Base-by-base conservation (phyloP, 2,113 vertebrate genomes). In the Cheirogaleus medius region DNA sequence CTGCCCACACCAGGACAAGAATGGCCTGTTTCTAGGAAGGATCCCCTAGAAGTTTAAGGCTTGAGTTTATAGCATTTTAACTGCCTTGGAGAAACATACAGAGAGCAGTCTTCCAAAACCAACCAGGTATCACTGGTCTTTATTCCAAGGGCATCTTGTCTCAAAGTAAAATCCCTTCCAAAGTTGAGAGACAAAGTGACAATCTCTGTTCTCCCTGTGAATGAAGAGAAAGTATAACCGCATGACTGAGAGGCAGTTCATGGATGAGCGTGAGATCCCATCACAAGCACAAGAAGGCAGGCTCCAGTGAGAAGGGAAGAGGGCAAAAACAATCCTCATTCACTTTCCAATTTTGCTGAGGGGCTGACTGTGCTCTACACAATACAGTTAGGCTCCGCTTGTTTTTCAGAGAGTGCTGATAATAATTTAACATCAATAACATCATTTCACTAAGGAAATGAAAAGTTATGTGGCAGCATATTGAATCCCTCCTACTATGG, bases 161-260 rank as follows among this genome's bases (percentile, higher is more conserved):
- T 92, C 78, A 76, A 85, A 78, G 44, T 73, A 64, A 87, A 97
- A 63, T 42, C 42, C 54, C 80, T 90, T 60, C 66, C n/a, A 54
- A 58, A 80, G n/a, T 58, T 11, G 10, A 34, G 29, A 58, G 14
- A n/a, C 49, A 85, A 11, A 15, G 58, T 27, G 37, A 47, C 39
- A 34, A 68, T 44, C 58, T 63, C 47, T 39, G n/a, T 56, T 76
- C 32, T 82, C 32, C 74, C 21, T 4, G 32, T 63, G 64, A 80
- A 74, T n/a, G 77, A 80, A 73, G 20, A 84, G 20, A 80, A 93
- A 60, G 23, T 68, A 58, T 34, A 85, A 68, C 52, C 17, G 47
- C 32, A 5, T n/a, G 76, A 60, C 11, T 66, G 29, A 81, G 44
- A 82, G 27, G 39, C 44, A 37, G 32, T 32, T 49, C 32, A 14